phyloP scores from a whole-genome alignment of 2,113 vertebrate genomes.

The Plotosus lineatus region DNA sequence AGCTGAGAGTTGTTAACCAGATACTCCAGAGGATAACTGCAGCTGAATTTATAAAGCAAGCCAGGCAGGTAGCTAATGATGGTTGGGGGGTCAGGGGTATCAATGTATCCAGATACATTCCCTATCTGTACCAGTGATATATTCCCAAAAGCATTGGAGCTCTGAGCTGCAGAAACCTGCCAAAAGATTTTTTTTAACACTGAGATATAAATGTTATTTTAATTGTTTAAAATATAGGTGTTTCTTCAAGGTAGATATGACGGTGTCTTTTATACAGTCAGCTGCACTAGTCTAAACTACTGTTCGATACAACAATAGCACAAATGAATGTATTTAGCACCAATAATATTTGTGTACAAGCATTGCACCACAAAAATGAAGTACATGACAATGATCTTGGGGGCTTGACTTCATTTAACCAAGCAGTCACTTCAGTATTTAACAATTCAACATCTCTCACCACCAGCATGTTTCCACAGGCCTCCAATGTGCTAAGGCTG shows the following conservation, averaged over 20 bases:
- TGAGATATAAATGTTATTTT: not conserved
- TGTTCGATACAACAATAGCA: not conserved
- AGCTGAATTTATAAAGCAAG: constrained; percentile 96
- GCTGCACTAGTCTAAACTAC: not conserved
- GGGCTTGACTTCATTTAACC: not conserved
- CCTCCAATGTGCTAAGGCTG: constrained; percentile 92
- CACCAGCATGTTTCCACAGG: constrained; percentile 90
- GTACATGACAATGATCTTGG: not conserved
- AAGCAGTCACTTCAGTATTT: not conserved
- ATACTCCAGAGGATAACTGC: constrained; percentile 95
- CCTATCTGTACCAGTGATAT: constrained; percentile 91
- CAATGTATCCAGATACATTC: constrained; percentile 93
- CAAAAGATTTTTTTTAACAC: constrained; percentile 42
- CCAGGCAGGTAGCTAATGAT: constrained; percentile 97
- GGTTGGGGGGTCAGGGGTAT: constrained; percentile 91
- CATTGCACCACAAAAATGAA: not conserved
- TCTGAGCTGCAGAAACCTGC: constrained; percentile 86
- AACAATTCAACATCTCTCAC: constrained; percentile 69
- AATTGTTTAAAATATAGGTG: not conserved
- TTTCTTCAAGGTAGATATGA: not conserved
- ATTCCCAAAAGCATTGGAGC: constrained; percentile 87
- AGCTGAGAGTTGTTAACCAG: constrained; percentile 97
- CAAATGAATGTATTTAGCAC: not conserved
- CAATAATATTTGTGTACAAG: not conserved
- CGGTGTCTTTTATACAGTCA: not conserved